These are phyloP conservation scores for Cairina moschata DNA, from an alignment of 2,113 vertebrate genomes.

Conservation along the genomic window DNA sequence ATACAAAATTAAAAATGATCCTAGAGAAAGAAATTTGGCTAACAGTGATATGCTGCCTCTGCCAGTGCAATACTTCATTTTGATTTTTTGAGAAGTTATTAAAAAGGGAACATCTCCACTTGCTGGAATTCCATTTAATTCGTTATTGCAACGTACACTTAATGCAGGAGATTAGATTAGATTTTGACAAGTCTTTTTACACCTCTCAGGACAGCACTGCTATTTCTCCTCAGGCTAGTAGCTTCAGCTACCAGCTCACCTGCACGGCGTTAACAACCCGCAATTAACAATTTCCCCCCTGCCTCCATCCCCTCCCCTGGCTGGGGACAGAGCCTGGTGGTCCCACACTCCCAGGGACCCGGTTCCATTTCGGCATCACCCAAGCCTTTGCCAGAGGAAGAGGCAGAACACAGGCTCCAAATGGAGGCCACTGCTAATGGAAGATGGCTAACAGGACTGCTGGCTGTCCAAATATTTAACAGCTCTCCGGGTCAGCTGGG, in stretches of 20 bases:
- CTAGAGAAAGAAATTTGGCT: slow-evolving; percentile 1
- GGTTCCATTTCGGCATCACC: neutral
- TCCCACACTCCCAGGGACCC: too few species aligned
- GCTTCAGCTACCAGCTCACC: slow-evolving; percentile 20
- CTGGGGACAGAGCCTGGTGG: neutral
- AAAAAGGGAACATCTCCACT: slow-evolving; percentile 13
- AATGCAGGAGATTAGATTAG: slow-evolving; percentile 26
- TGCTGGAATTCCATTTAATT: slow-evolving; percentile 28
- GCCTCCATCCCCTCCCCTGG: neutral
- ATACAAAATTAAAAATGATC: slow-evolving; percentile 10
- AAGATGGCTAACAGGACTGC: slow-evolving; percentile 29
- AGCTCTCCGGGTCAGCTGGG: neutral
- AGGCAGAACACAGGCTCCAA: neutral
- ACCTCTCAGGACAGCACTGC: neutral
- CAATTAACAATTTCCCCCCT: slow-evolving; percentile 15
- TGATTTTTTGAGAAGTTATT: slow-evolving; percentile 35
- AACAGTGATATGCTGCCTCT: neutral
- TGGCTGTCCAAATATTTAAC: slow-evolving; percentile 62
- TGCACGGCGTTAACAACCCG: neutral
- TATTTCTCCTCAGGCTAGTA: slow-evolving; percentile 15
- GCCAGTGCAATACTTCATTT: neutral
- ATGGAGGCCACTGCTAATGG: slow-evolving; percentile 4
- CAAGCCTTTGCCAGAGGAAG: neutral
- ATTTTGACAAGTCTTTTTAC: slow-evolving; percentile 44
- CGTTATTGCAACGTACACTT: slow-evolving; percentile 3